Evolutionary conservation across 2,797 vertebrate species (phyloP), one percentile per base, ranked within the genome.

Genomic region (Trachurus trachurus): DNA sequence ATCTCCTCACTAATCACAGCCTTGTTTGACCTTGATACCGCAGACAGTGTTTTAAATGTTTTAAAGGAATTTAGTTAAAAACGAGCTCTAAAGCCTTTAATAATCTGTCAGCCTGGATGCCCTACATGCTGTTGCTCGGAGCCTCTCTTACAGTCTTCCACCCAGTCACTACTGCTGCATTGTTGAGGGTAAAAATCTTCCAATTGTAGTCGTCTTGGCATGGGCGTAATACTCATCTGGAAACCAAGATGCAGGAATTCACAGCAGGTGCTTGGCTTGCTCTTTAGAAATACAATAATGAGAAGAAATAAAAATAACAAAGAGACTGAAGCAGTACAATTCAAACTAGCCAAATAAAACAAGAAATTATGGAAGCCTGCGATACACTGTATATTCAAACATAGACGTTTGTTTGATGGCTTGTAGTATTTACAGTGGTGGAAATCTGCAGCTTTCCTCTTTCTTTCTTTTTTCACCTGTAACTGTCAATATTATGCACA

Each of bases 231-330:
- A 59, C 71, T 78, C 45, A 47, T 71, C 79, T 76, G 74, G 62
- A 79, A 61, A 75, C 80, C 69, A 78, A 81, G 50, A 80, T 37
- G 68, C 6, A 6, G 60, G 69, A 66, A 49, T 64, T 71, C 78
- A 73, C 61, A 77, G 50, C 54, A 68, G 78, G 74, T 57, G 39
- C 66, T 84, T 82, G 70, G 78, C 71, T 60, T 31, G 12, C 52
- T 78, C 53, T 71, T 76, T 66, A 42, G 37, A 67, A 60, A 60
- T 54, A 47, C 49, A 76, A 63, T 84, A 85, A 82, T 75, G 65
- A 87, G 69, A 53, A 79, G 53, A 67, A 84, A 72, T 63, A 80
- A 62, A 81, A 88, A 83, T 44, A 71, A 82, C 49, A 81, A 74
- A 76, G 44, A 67, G 29, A 39, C 9, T 66, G 47, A 71, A 77